Base-by-base conservation (phyloP, 2,797 vertebrate genomes). In the Melanogrammus aeglefinus region DNA sequence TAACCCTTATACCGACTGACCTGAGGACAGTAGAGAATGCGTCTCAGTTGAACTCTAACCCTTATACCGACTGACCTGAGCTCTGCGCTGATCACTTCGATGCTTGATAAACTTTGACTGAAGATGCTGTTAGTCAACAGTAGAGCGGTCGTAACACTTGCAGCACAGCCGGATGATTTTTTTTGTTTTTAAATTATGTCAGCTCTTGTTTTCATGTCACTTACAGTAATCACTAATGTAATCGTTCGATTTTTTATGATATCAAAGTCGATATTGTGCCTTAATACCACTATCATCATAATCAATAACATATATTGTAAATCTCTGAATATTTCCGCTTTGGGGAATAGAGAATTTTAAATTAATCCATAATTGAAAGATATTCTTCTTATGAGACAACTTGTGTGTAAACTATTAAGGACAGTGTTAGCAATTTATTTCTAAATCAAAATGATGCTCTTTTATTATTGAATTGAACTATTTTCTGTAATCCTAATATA, bases 371-470 rank as follows among this genome's bases (percentile, higher is more conserved):
- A 7, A 39, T 39, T 9, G 63, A 36, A 21, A 24, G 6, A 27
- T 16, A 0, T 81, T 44, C 7, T n/a, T 21, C 70, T 79, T 72
- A 4, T 76, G 80, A 81, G 44, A 72, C 73, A 69, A 3, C 31
- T 70, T 83, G 75, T 87, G 75, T 87, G 76, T 76, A 82, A 85
- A 77, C 82, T 41, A 39, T 38, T 27, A 29, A 36, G 31, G 38
- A 66, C 51, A n/a, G 7, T 70, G 51, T 76, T 41, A 27, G 72
- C 14, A 18, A 76, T 78, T 75, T 24, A 80, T 84, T 82, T 80
- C 35, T 79, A 8, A 72, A 24, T 75, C 63, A 14, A 79, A 27
- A 74, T 9, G 51, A 5, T 79, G 13, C 31, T 38, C 3, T 44
- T 73, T 33, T n/a, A 39, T 63, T 4, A 10, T 57, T 39, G 57